Base-by-base conservation (phyloP, 1,140 invertebrate genomes). In the Gryllus bimaculatus region DNA sequence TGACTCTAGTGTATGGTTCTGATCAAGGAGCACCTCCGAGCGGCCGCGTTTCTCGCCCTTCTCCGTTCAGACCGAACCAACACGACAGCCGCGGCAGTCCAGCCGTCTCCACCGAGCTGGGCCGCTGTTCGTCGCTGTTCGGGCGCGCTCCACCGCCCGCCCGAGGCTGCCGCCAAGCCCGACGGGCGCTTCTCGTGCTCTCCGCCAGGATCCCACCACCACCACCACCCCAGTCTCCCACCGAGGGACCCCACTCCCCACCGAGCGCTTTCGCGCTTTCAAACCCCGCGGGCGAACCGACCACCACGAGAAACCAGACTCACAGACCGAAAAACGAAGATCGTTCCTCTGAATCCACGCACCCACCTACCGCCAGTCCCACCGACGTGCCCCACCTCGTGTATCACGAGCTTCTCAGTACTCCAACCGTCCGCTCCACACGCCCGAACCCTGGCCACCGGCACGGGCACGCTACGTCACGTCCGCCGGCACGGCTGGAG, bases 91-190 rank as follows among this genome's bases (percentile, higher is more conserved):
- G n/a, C n/a, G n/a, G 26, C 26, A 39, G 26, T 5, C 26, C 26
- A 39, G 26, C 26, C n/a, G 26, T 39, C 26, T 39, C 26, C 26
- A 39, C 26, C 26, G 26, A 39, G 26, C 26, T 1, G 26, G 26
- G 26, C 26, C 26, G 26, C n/a, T n/a, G 26, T 39, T 39, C 26
- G 26, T 39, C n/a, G 75, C 79, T 2, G n/a, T 49, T n/a, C 74
- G 73, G 10, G n/a, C 20, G 12, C 74, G 75, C 20, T 20, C 82
- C 81, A 0, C 75, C 82, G 15, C 82, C 82, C 82, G 83, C 75
- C 73, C 82, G 26, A 82, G 82, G 79, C 78, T 79, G 48, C 73
- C 48, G 75, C 75, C 78, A 74, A n/a, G n/a, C 74, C 12, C 47
- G 78, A 66, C 66, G n/a, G 48, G 26, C 26, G 26, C 26, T 39